A percentile compares a stretch with the other conserved stretches of the same genome.
Evolutionary conservation across 1,140 invertebrate genomes (phyloP).

Genomic region (Cydia splendana): DNA sequence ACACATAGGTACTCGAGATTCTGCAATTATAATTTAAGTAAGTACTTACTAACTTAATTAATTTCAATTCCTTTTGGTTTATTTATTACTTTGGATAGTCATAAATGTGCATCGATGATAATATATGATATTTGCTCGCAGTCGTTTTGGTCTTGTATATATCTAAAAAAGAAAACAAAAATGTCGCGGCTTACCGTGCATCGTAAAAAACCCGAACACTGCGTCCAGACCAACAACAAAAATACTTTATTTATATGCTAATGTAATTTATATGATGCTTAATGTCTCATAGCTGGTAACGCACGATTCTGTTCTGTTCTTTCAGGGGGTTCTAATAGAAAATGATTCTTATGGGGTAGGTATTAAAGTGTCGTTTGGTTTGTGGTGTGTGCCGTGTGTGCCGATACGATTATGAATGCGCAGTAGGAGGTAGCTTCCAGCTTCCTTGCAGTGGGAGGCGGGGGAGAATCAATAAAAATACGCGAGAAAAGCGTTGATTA

Average conservation of each 20-base stretch:
- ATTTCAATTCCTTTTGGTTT: conserved; percentile 72
- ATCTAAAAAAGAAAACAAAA: conserved; percentile 77
- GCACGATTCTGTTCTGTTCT: conserved; percentile 76
- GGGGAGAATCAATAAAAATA: conserved; percentile 78
- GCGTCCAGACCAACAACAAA: conserved; percentile 67
- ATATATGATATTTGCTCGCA: conserved; percentile 73
- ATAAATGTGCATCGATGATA: conserved; percentile 67
- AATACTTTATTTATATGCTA: conserved; percentile 80
- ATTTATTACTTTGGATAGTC: conserved; percentile 75
- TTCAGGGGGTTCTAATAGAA: conserved; percentile 49
- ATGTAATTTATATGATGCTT: conserved; percentile 80
- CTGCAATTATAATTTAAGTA: too few relatives aligned
- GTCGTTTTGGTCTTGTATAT: conserved; percentile 74
- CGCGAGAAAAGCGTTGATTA: conserved; percentile 78
- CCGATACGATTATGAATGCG: conserved; percentile 78
- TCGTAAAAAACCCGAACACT: conserved; percentile 70
- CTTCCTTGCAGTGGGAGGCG: conserved; percentile 67
- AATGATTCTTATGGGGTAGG: conserved; percentile 49
- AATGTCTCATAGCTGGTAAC: conserved; percentile 77
- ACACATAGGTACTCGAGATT: too few relatives aligned
- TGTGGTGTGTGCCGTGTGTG: conserved; percentile 59
- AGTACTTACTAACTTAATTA: conserved; percentile 61
- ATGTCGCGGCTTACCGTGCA: conserved; percentile 62
- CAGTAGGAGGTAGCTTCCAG: conserved; percentile 76
- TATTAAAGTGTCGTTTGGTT: conserved; percentile 61